A percentile compares a stretch with the other conserved stretches of the same genome.
These are phyloP conservation scores for Parazoanthus atlanticus DNA, from an alignment of 92 coral and sea anemone genomes.

Conservation along the genomic window DNA sequence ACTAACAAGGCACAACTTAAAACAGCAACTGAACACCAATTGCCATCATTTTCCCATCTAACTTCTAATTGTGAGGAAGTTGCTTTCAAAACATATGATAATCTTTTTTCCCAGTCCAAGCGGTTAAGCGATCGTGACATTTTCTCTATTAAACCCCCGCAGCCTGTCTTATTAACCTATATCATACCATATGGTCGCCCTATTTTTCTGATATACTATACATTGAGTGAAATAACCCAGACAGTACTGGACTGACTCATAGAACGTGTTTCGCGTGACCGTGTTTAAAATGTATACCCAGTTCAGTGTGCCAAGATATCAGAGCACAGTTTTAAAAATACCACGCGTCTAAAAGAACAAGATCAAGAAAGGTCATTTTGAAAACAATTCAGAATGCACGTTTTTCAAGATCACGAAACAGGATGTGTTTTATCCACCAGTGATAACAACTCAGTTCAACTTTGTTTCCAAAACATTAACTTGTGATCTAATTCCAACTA, in stretches of 20 bases:
- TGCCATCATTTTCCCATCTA: background rate
- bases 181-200: background rate
- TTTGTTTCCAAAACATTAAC: too few species aligned
- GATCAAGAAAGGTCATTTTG: background rate
- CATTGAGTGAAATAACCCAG: slow-evolving; percentile 35
- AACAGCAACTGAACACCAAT: background rate
- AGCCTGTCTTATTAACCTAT: background rate
- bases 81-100: background rate
- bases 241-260: background rate
- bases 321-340: background rate
- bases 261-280: background rate
- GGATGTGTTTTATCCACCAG: background rate
- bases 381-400: background rate
- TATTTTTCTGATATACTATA: slow-evolving; percentile 16
- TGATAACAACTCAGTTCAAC: too few species aligned
- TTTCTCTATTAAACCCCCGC: slow-evolving; percentile 20
- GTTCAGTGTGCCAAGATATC: background rate
- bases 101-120: background rate
- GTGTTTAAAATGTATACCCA: too few species aligned
- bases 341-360: background rate
- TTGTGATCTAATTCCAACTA: too few species aligned
- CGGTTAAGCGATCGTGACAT: background rate
- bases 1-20: background rate
- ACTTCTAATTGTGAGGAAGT: background rate
- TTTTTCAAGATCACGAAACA: background rate